Evolutionary conservation across 2,797 vertebrate species (phyloP).

Genomic region (Spinus olivaceus): DNA sequence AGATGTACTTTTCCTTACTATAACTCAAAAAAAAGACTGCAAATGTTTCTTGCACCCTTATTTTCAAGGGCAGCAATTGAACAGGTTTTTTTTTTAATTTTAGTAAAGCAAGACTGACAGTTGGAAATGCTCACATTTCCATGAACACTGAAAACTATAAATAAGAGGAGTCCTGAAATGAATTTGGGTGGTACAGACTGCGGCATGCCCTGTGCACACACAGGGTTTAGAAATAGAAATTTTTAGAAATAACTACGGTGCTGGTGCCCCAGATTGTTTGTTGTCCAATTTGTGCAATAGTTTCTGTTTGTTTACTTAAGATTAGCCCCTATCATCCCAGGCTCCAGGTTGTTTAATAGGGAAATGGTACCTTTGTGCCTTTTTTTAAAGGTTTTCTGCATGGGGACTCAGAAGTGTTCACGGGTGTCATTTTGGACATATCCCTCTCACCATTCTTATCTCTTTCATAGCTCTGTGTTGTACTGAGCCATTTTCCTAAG

Average conservation of each 20-base stretch:
- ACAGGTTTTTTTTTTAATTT: not conserved
- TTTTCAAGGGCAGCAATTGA: not conserved
- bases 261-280: not conserved
- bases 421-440: not conserved
- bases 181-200: not conserved
- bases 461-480: not conserved
- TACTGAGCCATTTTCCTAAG: not conserved
- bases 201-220: not conserved
- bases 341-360: not conserved
- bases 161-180: not conserved
- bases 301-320: not conserved
- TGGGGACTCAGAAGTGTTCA: not conserved
- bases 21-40: not conserved
- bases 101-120: not conserved
- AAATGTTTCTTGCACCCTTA: not conserved
- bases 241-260: not conserved
- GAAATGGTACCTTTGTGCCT: not conserved
- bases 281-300: not conserved
- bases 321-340: not conserved
- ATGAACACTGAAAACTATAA: not conserved
- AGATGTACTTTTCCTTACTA: not conserved
- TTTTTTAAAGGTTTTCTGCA: not conserved
- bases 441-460: not conserved
- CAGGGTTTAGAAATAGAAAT: not conserved
- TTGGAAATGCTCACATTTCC: not conserved